Base-by-base conservation (phyloP, 1,140 invertebrate genomes). In the Euglossa dilemma region DNA sequence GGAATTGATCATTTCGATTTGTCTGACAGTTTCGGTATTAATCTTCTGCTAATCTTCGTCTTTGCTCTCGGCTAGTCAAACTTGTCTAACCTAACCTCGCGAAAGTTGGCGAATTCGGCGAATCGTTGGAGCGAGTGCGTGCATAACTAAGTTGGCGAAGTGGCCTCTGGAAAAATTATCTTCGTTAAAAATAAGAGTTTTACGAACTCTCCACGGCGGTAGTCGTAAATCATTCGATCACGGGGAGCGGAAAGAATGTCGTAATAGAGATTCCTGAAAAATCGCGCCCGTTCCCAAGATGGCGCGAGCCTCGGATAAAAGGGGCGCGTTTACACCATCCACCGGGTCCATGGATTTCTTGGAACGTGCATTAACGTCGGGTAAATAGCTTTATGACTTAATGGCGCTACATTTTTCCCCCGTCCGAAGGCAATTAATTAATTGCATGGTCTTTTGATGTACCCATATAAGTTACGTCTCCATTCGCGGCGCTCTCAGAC, bases 381-480 rank as follows among this genome's bases (percentile, higher is more conserved):
- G 25, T n/a, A 66, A 82, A 67, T 82, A 74, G 25, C 63, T 76
- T 57, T 43, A 43, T 50, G 23, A 76, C 64, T 54, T 76, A 82
- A 76, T 25, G 14, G 4, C 23, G 18, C 18, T 18, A 56, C 56
- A 57, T 72, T 77, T 76, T 69, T 80, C 74, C 52, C 74, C 52
- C 59, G 25, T 59, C 28, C 18, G 11, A 12, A n/a, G n/a, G 14
- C 59, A 56, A 80, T 87, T 87, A 74, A 84, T 87, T 84, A 75
- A 84, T 87, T 83, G 74, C 56, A 36, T 69, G 64, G 52, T 36
- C 77, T 84, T 86, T 87, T 87, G 85, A 84, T 76, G 80, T 71
- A 50, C 59, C 75, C 75, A 66, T 83, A 80, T 87, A 87, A 87
- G 84, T 87, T 84, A 73, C 61, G 16, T 69, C n/a, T 18, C 47